Percentiles rank a stretch among this genome's conserved stretches.
Evolutionary conservation across 2,888 invertebrate genomes (phyloP).

Genomic region (Trichacis sp.): DNA sequence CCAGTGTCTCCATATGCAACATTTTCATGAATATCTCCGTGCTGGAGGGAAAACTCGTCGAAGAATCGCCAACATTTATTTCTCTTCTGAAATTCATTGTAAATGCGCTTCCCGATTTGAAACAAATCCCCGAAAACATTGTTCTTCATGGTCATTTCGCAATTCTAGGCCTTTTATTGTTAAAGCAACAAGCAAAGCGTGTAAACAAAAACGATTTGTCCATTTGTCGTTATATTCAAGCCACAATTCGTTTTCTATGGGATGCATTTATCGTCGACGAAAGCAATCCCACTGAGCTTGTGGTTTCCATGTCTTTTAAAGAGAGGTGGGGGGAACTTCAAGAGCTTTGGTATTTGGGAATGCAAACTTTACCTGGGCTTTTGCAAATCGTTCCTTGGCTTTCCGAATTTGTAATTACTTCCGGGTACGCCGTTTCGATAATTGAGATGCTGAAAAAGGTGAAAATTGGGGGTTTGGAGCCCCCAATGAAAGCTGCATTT

Average conservation of each 20-base stretch:
- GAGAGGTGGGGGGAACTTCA: slow-evolving; percentile 90
- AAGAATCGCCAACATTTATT: slow-evolving; percentile 81
- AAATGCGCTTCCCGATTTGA: slow-evolving; percentile 85
- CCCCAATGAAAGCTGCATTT: slow-evolving; percentile 89
- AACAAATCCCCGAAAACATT: slow-evolving; percentile 85
- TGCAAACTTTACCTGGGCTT: slow-evolving; percentile 91
- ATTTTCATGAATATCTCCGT: slow-evolving; percentile 94
- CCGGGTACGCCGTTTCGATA: slow-evolving; percentile 94
- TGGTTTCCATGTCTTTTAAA: slow-evolving; percentile 87
- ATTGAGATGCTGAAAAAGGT: slow-evolving; percentile 85
- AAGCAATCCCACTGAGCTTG: slow-evolving; percentile 83
- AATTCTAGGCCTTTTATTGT: slow-evolving; percentile 82
- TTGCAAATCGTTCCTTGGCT: slow-evolving; percentile 88
- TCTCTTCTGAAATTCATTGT: slow-evolving; percentile 87
- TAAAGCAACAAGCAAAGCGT: slow-evolving; percentile 86
- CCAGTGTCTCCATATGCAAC: slow-evolving; percentile 90
- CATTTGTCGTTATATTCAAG: slow-evolving; percentile 89
- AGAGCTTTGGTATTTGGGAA: slow-evolving; percentile 93
- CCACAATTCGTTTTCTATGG: slow-evolving; percentile 91
- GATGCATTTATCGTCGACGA: slow-evolving; percentile 93
- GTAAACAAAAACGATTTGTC: slow-evolving; percentile 90
- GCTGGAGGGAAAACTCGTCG: slow-evolving; percentile 85
- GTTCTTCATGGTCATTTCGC: slow-evolving; percentile 88
- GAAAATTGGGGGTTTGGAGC: slow-evolving; percentile 83
- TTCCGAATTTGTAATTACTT: slow-evolving; percentile 90